Evolutionary conservation across 1,140 invertebrate genomes (phyloP).

Genomic region (Papilio dardanus): DNA sequence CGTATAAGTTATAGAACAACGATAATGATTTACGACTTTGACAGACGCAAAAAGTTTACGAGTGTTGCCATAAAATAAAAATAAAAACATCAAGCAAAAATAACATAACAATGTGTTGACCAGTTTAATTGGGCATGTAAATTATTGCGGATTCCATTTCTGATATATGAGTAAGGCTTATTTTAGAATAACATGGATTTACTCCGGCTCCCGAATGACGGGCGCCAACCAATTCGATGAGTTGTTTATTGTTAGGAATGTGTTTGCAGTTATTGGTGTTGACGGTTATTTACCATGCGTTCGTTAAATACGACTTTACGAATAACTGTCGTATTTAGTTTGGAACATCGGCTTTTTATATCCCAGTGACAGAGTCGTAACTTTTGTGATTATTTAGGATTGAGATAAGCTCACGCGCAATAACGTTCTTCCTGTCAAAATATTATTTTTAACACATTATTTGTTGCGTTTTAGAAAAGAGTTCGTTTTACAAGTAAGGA

Average conservation of each 20-base stretch:
- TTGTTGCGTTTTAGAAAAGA: not conserved
- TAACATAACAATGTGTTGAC: conserved; percentile 24
- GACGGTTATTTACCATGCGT: conserved; percentile 31
- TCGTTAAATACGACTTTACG: conserved; percentile 33
- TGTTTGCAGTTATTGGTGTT: conserved; percentile 39
- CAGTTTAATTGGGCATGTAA: conserved; percentile 33
- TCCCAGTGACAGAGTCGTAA: not conserved
- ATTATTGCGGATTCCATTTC: conserved; percentile 32
- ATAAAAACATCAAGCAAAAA: not conserved
- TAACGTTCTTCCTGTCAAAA: not conserved
- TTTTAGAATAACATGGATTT: conserved; percentile 37
- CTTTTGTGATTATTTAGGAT: not conserved
- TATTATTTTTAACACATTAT: not conserved
- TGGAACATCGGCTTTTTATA: not conserved
- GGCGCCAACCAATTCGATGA: conserved; percentile 38
- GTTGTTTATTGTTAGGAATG: conserved; percentile 38
- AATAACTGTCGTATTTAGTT: conserved; percentile 8
- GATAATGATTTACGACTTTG: conserved; percentile 5
- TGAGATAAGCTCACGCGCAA: not conserved
- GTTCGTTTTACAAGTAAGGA: not conserved
- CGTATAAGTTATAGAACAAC: not conserved
- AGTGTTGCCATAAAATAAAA: conserved; percentile 12
- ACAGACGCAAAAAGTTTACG: not conserved
- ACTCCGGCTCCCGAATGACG: conserved; percentile 32
- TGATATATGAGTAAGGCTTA: conserved; percentile 36